phyloP scores from a whole-genome alignment of 2,888 invertebrate species.

The Acleris sparsana region DNA sequence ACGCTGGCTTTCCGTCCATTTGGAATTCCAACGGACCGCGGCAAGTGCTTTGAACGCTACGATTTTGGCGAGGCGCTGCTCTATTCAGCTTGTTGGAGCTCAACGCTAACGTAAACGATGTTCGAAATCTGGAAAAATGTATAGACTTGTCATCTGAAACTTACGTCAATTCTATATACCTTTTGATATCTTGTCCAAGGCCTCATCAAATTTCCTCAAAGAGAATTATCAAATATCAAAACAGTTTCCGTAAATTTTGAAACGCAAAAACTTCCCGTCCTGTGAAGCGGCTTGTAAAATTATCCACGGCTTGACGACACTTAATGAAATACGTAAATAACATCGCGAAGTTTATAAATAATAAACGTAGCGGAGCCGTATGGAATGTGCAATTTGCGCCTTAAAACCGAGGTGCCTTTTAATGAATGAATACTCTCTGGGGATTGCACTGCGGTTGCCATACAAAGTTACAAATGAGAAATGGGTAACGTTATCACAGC shows the following conservation, averaged over 20 bases:
- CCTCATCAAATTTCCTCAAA: not conserved
- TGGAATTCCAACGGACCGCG: too few relatives aligned
- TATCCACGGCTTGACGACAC: constrained; percentile 45
- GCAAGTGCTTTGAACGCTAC: too few relatives aligned
- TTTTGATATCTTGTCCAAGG: too few relatives aligned
- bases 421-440: constrained; percentile 50
- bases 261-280: constrained; percentile 16
- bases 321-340: constrained; percentile 60
- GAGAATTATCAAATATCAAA: constrained; percentile 23
- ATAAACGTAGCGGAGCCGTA: constrained; percentile 46
- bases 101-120: too few relatives aligned
- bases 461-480: constrained; percentile 16
- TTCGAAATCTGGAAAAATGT: too few relatives aligned
- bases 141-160: too few relatives aligned
- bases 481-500: not conserved
- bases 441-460: constrained; percentile 21
- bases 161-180: too few relatives aligned
- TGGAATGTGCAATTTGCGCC: constrained; percentile 41
- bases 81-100: too few relatives aligned
- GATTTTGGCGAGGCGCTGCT: too few relatives aligned
- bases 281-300: constrained; percentile 33
- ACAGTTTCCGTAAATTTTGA: constrained; percentile 25
- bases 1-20: too few relatives aligned
- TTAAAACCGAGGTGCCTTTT: constrained; percentile 41
- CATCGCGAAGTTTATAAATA: constrained; percentile 52